phyloP scores from a whole-genome alignment of 2,797 vertebrate genomes.

The Eulemur coronatus region DNA sequence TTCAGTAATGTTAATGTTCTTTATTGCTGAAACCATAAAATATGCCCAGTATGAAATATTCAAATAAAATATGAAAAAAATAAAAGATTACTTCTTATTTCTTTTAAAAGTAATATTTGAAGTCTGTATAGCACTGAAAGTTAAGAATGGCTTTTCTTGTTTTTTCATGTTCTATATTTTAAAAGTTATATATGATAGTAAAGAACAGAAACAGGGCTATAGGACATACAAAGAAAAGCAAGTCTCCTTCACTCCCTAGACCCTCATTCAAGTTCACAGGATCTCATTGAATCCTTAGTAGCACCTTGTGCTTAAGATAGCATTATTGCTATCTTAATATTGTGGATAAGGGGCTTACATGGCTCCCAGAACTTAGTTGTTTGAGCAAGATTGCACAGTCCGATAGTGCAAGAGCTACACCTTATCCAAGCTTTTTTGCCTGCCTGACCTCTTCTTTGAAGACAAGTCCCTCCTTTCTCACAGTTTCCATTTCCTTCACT shows the following conservation, averaged over 20 bases:
- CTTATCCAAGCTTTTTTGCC: neutral
- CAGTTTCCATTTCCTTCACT: neutral
- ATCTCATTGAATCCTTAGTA: neutral
- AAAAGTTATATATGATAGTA: neutral
- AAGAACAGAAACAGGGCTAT: neutral
- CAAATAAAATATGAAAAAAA: neutral
- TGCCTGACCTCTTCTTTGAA: neutral
- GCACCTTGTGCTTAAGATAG: no score
- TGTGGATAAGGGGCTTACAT: neutral
- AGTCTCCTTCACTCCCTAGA: neutral
- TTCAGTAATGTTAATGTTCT: neutral
- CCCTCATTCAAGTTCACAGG: neutral
- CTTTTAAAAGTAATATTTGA: neutral
- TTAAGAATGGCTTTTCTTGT: neutral
- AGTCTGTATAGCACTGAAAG: neutral
- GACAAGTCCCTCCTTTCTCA: neutral
- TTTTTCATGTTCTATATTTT: neutral
- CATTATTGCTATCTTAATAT: neutral
- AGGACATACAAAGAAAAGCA: neutral
- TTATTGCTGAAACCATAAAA: conserved; percentile 5
- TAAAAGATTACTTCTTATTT: neutral
- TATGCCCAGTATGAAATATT: neutral
- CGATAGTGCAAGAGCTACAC: neutral
- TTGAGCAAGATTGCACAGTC: neutral
- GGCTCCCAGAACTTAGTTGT: neutral